Base-by-base conservation (phyloP, 2,888 invertebrate species). In the Lasioglossum vierecki region DNA sequence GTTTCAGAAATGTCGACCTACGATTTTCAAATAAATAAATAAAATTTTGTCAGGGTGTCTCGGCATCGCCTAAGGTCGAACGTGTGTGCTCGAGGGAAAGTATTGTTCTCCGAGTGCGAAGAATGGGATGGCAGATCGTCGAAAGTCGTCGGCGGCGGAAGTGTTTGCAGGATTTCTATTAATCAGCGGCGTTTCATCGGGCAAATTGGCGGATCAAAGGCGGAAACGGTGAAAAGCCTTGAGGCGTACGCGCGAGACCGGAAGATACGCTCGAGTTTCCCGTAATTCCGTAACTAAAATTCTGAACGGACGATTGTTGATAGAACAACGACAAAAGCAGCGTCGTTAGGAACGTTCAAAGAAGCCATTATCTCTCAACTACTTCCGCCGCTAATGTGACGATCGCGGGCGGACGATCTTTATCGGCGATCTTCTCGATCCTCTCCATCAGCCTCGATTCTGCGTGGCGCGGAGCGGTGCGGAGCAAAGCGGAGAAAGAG, bases 381-480 rank as follows among this genome's bases (percentile, higher is more conserved):
- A 90, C 90, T 90, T 90, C 90, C 90, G 90, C 72, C 82, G 88
- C 80, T 86, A 87, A 88, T 90, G 82, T 79, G 87, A 87, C 90
- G 88, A 89, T 88, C 90, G 85, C 83, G 83, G 82, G 84, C 85
- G 88, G 82, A 86, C 87, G 87, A 90, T 91, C 89, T 84, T 89
- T 88, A 90, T 90, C 90, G 86, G 86, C 82, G 87, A 91, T 88
- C 86, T 80, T 87, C 84, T 76, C 85, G 88, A 84, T 88, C 76
- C 84, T 86, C 83, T 82, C 79, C 79, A 81, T 83, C 83, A 63
- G 72, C 70, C 82, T 72, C 79, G 79, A 78, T 75, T 63, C 46
- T 75, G 66, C 39, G 57, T 2, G 63, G 63, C 13, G 30, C 63
- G 63, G 30, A 30, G 63, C 60, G 26, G 60, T 1, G 26, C 60